A percentile compares a stretch with the other conserved stretches of the same genome.
Evolutionary conservation across 2,113 vertebrate genomes (phyloP).

Genomic region (Dissostichus mawsoni): DNA sequence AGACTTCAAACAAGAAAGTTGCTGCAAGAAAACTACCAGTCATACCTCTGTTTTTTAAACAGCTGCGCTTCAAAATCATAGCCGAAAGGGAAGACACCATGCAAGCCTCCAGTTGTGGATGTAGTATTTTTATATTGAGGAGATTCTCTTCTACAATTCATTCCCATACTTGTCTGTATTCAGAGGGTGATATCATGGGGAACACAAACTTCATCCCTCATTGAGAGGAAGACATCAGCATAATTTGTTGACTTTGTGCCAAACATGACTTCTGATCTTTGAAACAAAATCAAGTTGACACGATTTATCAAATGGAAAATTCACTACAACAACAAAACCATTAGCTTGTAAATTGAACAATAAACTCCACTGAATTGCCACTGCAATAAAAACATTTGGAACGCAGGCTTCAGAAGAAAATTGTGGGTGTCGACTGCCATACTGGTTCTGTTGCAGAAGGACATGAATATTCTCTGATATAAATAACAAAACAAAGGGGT

Average conservation of each 20-base stretch:
- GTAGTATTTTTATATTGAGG: background rate
- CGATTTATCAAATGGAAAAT: slow-evolving; percentile 25
- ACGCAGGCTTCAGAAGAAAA: background rate
- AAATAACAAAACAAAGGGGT: background rate
- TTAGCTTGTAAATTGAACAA: slow-evolving; percentile 23
- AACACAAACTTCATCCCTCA: background rate
- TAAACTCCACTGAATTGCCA: slow-evolving; percentile 31
- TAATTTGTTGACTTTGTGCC: slow-evolving; percentile 23
- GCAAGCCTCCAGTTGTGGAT: background rate
- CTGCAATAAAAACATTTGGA: slow-evolving; percentile 4
- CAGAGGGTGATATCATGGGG: background rate
- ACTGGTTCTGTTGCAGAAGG: background rate
- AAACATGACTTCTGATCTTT: background rate
- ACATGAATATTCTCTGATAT: slow-evolving; percentile 8
- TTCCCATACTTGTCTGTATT: background rate
- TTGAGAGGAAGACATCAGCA: slow-evolving; percentile 6
- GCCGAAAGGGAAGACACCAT: background rate
- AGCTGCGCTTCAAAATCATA: slow-evolving; percentile 2
- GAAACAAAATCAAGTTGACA: slow-evolving; percentile 24
- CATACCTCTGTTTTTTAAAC: slow-evolving; percentile 14
- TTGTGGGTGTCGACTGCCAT: background rate
- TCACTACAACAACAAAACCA: background rate
- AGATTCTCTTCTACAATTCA: background rate
- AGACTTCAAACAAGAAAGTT: background rate
- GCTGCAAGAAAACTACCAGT: background rate